Percentiles rank a stretch among this genome's conserved stretches.
Evolutionary conservation across 35 echinoderm and acorn worm genomes (phyloP).

Genomic region (Antedon bifida): DNA sequence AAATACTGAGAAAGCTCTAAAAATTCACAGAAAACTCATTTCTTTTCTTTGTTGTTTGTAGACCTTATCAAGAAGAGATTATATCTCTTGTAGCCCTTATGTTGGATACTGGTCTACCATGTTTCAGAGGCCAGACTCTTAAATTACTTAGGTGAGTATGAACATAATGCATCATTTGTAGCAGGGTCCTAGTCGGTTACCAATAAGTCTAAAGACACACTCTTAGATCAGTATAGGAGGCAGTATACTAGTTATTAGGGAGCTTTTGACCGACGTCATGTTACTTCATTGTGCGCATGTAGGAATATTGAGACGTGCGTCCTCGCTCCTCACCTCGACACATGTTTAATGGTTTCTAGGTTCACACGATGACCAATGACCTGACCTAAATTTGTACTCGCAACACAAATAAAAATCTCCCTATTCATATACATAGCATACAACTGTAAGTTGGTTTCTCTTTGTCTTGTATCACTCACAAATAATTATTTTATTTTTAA

Average conservation of each 20-base stretch:
- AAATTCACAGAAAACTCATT: not conserved
- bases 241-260: not conserved
- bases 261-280: not conserved
- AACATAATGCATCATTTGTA: not conserved
- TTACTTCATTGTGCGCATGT: too few relatives aligned
- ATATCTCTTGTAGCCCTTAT: conserved; percentile 80
- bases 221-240: too few relatives aligned
- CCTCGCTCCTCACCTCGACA: too few relatives aligned
- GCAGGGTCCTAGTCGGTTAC: too few relatives aligned
- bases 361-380: not conserved
- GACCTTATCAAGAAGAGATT: conserved; percentile 95
- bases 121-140: conserved; percentile 88
- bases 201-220: too few relatives aligned
- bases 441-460: too few relatives aligned
- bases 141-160: conserved; percentile 66
- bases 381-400: not conserved
- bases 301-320: too few relatives aligned
- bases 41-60: not conserved
- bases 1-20: not conserved
- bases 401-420: not conserved
- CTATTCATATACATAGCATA: too few relatives aligned
- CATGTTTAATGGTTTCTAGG: too few relatives aligned
- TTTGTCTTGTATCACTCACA: too few relatives aligned
- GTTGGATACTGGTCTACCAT: conserved; percentile 93
- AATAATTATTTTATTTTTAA: not conserved